Base-by-base conservation (phyloP, 2,888 invertebrate genomes). In the Lacanobia wlatinum region DNA sequence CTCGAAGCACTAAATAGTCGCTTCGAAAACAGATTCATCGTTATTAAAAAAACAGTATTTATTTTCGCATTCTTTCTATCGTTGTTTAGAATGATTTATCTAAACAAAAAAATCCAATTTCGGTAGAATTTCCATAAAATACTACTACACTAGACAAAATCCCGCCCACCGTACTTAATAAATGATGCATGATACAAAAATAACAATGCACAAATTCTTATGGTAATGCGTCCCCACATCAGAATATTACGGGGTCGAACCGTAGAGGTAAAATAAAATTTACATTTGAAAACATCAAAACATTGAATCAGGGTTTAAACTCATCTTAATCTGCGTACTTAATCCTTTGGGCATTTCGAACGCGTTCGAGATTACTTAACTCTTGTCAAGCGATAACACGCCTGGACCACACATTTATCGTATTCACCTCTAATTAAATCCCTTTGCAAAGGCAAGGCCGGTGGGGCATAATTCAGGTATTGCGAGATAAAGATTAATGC, bases 401-500 rank as follows among this genome's bases (percentile, higher is more conserved):
- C 80, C 83, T 75, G 91, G 94, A 94, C 94, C 94, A 94, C 95
- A 94, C 94, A 92, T 91, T 92, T 93, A 93, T 93, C 92, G 92
- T 89, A 90, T 90, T 85, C 87, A 83, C 87, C 87, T 89, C 92
- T 92, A 93, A 94, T 93, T 94, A 93, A 93, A 94, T 88, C 89
- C 90, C 89, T 90, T 91, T 91, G 90, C 87, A 90, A 89, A 88
- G 84, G 77, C 63, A 70, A 72, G 83, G 78, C 87, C 87, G 87
- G 82, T 84, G 82, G 84, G 82, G 85, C 75, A 89, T 86, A 88
- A 90, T 80, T 89, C 88, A 88, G 88, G 91, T 90, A 89, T 91
- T 88, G 91, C 91, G 91, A 92, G 93, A 94, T 95, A 94, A 94
- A 94, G 93, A 94, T 93, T 93, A 95, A 94, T 94, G 92, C 87